Evolutionary conservation across 2,888 invertebrate genomes (phyloP).

Genomic region (Callosobruchus maculatus): DNA sequence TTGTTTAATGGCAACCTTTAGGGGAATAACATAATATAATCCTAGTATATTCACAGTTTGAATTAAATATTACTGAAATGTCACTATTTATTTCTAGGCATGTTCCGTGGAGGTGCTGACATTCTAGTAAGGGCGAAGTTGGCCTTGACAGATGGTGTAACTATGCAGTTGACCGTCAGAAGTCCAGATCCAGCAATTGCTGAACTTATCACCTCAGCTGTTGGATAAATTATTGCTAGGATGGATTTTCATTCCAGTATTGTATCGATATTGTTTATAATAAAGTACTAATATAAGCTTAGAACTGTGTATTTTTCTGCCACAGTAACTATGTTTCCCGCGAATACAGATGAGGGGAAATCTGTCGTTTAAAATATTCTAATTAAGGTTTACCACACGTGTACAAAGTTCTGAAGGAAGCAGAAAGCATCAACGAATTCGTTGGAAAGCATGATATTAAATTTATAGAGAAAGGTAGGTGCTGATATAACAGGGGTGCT

Average conservation of each 20-base stretch:
- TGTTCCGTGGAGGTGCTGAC: constrained; percentile 88
- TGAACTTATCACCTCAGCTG: constrained; percentile 80
- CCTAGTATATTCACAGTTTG: background rate
- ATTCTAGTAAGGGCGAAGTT: constrained; percentile 83
- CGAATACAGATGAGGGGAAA: too few species aligned
- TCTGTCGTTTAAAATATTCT: too few species aligned
- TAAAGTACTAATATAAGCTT: background rate
- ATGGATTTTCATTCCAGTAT: background rate
- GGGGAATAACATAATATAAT: too few species aligned
- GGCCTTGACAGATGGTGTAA: constrained; percentile 78
- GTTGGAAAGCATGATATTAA: too few species aligned
- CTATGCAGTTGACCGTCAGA: constrained; percentile 89
- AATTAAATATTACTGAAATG: background rate
- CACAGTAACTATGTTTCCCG: background rate
- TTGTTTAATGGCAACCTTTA: too few species aligned
- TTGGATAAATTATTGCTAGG: constrained; percentile 58
- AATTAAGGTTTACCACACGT: too few species aligned
- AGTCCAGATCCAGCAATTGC: constrained; percentile 83
- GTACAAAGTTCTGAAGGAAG: too few species aligned
- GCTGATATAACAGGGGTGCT: too few species aligned
- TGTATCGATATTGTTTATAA: background rate
- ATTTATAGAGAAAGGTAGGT: too few species aligned
- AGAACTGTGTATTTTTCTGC: background rate
- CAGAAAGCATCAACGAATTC: too few species aligned
- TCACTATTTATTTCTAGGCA: constrained; percentile 51